These are phyloP conservation scores for Tipula vernalis DNA, from an alignment of 2,888 invertebrate genomes.

Conservation along the genomic window DNA sequence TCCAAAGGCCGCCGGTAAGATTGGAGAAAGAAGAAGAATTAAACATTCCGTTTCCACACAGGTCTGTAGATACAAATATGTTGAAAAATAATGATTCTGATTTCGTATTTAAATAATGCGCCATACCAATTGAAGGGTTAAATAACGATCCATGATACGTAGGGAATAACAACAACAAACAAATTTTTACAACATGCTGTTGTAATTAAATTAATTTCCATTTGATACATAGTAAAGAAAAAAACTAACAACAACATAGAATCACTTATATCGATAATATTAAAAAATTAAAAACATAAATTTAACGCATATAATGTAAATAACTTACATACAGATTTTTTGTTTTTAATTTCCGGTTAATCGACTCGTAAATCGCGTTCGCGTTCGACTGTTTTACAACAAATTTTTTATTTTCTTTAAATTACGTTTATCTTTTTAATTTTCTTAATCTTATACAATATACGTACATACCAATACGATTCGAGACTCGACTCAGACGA, in stretches of 20 bases:
- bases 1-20: no score
- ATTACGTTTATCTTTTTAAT: background rate
- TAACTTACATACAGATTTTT: background rate
- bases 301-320: background rate
- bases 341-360: background rate
- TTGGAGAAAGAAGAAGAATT: no score
- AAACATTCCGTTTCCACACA: no score
- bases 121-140: background rate
- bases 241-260: background rate
- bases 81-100: no score
- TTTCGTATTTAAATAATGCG: background rate
- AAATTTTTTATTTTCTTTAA: background rate
- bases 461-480: background rate
- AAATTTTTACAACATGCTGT: background rate
- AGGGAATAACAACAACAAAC: background rate
- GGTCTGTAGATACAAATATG: no score
- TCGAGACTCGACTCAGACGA: background rate
- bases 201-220: background rate
- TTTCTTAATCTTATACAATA: background rate
- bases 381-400: background rate
- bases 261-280: background rate
- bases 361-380: background rate
- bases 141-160: background rate
- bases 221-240: background rate
- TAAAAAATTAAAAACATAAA: background rate